These are phyloP conservation scores for Apostichopus leukothele DNA, from an alignment of 53 echinoderm and acorn worm species.

Conservation along the genomic window DNA sequence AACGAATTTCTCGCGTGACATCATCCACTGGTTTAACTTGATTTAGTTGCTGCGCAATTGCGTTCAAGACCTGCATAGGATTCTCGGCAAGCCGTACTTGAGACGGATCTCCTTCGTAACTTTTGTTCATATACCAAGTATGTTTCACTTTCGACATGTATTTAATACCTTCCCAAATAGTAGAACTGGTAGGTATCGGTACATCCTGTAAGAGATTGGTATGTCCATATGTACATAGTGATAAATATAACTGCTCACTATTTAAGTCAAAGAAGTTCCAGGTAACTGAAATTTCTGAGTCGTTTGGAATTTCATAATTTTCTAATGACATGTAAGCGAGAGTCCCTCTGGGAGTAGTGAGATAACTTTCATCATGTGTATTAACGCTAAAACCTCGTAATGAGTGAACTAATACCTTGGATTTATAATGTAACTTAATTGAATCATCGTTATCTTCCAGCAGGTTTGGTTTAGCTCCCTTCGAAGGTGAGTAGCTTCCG, in stretches of 20 bases:
- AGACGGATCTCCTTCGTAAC: neutral
- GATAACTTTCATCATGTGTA: neutral
- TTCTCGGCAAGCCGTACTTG: neutral
- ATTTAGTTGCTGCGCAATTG: neutral
- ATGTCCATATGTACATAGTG: neutral
- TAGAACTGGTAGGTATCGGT: too few species aligned
- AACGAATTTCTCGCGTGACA: neutral
- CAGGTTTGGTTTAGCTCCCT: too few species aligned
- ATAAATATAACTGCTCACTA: neutral
- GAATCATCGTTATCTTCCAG: too few species aligned
- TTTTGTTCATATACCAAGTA: neutral
- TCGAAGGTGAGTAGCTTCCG: too few species aligned
- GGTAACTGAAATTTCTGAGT: neutral
- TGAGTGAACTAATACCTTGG: too few species aligned
- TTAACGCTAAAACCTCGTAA: neutral
- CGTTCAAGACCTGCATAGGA: neutral
- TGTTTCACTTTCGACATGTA: constrained; percentile 6
- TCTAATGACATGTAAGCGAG: neutral
- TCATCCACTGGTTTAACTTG: too few species aligned
- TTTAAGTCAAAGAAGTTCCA: neutral
- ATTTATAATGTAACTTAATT: too few species aligned
- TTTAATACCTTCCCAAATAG: too few species aligned
- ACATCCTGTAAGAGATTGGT: neutral
- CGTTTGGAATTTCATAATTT: neutral
- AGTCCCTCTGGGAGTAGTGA: neutral